Base-by-base conservation (phyloP, 2,888 invertebrate species). In the Drosophila monieri region DNA sequence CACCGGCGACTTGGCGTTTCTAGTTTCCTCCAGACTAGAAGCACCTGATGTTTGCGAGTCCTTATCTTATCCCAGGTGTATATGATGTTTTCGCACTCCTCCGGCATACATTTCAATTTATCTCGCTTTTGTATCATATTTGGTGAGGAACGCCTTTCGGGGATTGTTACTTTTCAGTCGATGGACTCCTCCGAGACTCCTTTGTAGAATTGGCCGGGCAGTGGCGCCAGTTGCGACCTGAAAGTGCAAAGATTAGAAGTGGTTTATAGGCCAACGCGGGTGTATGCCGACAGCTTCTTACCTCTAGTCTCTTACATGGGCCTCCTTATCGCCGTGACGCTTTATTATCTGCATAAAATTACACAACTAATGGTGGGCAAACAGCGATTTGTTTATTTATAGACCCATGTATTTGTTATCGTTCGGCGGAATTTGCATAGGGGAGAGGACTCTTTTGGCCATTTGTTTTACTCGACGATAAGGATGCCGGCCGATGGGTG, bases 331-430 rank as follows among this genome's bases (percentile, higher is more conserved):
- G 43, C 56, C 27, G 43, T n/a, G 15, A 47, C 46, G n/a, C 21
- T 35, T 49, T 53, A 68, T 53, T 73, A 68, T 68, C 68, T 73
- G 62, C 66, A 47, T 65, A 65, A 73, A 73, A 69, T 69, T 65
- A 69, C 73, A 69, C 68, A 73, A 73, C 68, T 69, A 69, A 69
- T 69, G 53, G 41, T 32, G 43, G 43, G 43, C 18, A 46, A 73
- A 32, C 41, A 44, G 21, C 46, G 39, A 61, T 61, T 62, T 12
- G 47, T 21, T 43, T 62, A 61, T 67, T 72, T 67, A 66, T 66
- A 70, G 37, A 35, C 35, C n/a, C 35, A 4, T 5, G n/a, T 35
- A 70, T 66, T 66, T 61, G 71, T 72, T 67, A 62, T 62, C 68
- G 55, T 35, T 15, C 32, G 66, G 23, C 54, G 43, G 55, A 68